Percentiles rank a stretch among this genome's conserved stretches.
Conservation (phyloP, 1,140 invertebrate species). For the Trichomalopsis sarcophagae region DNA sequence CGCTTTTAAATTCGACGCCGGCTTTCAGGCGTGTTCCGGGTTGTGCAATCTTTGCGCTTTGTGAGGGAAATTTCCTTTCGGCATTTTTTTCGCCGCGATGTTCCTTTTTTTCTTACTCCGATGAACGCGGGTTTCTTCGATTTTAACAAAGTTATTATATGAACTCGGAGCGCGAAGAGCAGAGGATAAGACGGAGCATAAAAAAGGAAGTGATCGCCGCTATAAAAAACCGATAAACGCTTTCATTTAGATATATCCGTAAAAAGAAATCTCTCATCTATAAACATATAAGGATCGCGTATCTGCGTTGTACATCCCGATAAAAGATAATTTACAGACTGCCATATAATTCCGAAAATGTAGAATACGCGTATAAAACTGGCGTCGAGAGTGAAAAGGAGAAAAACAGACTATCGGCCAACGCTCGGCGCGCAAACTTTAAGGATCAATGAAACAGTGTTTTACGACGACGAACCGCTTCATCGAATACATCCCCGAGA, state of each 20-base stretch:
- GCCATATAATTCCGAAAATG: constrained; percentile 4
- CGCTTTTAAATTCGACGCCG: too few relatives aligned
- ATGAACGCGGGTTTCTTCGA: too few relatives aligned
- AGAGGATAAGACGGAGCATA: not conserved
- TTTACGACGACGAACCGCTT: not conserved
- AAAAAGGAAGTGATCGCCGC: not conserved
- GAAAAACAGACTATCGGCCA: not conserved
- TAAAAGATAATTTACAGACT: not conserved
- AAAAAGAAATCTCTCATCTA: not conserved
- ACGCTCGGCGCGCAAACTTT: not conserved
- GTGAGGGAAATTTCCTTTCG: not conserved
- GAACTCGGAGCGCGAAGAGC: too few relatives aligned
- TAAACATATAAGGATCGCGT: not conserved
- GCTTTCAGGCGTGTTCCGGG: too few relatives aligned
- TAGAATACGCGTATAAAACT: not conserved
- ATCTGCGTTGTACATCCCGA: not conserved
- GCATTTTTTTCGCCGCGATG: too few relatives aligned
- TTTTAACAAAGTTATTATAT: too few relatives aligned
- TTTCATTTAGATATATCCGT: not conserved
- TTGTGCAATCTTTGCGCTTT: not conserved
- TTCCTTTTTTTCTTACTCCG: too few relatives aligned
- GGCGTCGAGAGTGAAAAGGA: not conserved
- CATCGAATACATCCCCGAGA: not conserved
- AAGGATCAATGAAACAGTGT: constrained; percentile 1
- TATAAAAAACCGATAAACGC: not conserved